A percentile compares a stretch with the other conserved stretches of the same genome.
Evolutionary conservation across 2,888 invertebrate genomes (phyloP).

Genomic region (Abscondita cerata): DNA sequence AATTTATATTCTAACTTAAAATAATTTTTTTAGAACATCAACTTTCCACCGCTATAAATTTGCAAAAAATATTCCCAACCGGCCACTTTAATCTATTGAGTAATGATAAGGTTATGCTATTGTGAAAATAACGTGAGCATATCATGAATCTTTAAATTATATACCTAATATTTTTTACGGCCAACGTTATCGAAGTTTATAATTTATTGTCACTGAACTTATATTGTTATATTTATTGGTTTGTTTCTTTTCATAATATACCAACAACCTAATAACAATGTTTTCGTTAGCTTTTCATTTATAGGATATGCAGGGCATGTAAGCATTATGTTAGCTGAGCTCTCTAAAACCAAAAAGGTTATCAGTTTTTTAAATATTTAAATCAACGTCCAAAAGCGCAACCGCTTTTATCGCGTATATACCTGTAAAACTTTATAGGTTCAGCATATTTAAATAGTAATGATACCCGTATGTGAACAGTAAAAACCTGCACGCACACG

Average conservation of each 20-base stretch:
- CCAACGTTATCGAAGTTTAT: background rate
- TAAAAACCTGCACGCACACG: background rate
- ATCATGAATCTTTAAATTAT: background rate
- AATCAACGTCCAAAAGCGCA: constrained; percentile 5
- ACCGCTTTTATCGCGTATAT: background rate
- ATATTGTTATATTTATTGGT: no score
- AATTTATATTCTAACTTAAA: no score
- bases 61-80: background rate
- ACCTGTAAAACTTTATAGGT: constrained; percentile 1
- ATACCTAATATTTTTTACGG: background rate
- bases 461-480: background rate
- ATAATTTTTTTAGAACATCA: no score
- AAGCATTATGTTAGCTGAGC: no score
- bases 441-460: constrained; percentile 10
- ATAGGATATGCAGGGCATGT: no score
- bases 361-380: constrained; percentile 2
- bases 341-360: background rate
- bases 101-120: background rate
- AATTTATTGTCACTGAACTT: no score
- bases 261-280: no score
- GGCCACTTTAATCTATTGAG: background rate
- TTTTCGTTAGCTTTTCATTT: no score
- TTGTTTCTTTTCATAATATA: no score
- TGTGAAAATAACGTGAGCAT: background rate
- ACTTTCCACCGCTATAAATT: no score